These are phyloP conservation scores for Maniola jurtina DNA, from an alignment of 1,140 invertebrate species.

Conservation along the genomic window DNA sequence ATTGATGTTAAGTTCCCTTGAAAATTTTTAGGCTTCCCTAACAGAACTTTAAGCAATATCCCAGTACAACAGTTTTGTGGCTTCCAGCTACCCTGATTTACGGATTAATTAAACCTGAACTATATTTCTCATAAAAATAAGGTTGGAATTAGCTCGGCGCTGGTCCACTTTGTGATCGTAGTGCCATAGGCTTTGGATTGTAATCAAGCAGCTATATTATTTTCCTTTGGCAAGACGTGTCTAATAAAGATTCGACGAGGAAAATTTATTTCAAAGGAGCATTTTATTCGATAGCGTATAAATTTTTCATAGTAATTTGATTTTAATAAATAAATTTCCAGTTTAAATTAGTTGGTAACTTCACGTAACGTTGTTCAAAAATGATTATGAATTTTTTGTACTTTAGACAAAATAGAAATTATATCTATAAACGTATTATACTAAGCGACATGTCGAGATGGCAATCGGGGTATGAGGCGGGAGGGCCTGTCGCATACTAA, in stretches of 20 bases:
- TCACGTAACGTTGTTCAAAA: too few relatives aligned
- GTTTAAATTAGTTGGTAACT: too few relatives aligned
- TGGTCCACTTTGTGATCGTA: not conserved
- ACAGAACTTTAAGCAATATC: constrained; percentile 43
- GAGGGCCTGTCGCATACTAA: too few relatives aligned
- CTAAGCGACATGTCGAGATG: too few relatives aligned
- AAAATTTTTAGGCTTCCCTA: constrained; percentile 46
- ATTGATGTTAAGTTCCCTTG: constrained; percentile 26
- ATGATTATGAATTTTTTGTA: too few relatives aligned
- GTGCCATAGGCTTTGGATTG: constrained; percentile 6
- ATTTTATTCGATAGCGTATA: too few relatives aligned
- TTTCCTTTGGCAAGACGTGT: constrained; percentile 2
- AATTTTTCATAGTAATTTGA: not conserved
- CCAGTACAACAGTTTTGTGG: constrained; percentile 19
- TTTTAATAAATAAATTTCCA: not conserved
- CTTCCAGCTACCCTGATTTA: constrained; percentile 1
- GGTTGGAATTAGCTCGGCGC: not conserved
- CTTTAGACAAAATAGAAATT: too few relatives aligned
- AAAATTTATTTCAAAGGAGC: not conserved
- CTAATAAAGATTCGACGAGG: not conserved
- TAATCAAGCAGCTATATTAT: constrained; percentile 4
- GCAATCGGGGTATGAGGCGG: too few relatives aligned
- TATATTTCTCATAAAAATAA: constrained; percentile 1
- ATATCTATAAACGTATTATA: too few relatives aligned
- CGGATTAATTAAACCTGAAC: constrained; percentile 8